Percentiles rank a stretch among this genome's conserved stretches.
phyloP scores from a whole-genome alignment of 2,888 invertebrate genomes.

The Andrena trimmerana region DNA sequence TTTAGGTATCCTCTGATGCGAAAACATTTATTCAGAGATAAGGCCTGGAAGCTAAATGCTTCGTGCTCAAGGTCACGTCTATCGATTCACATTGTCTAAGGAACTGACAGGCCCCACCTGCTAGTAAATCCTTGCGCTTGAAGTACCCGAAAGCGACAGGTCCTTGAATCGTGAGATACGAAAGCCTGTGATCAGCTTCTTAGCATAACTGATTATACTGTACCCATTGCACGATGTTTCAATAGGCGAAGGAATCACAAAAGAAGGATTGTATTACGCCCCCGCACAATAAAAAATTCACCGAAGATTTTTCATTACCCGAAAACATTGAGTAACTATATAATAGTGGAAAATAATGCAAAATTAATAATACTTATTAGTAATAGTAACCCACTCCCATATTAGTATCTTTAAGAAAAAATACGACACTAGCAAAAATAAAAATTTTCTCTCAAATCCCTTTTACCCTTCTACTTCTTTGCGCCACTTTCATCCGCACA shows the following conservation, averaged over 20 bases:
- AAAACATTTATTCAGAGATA: background rate
- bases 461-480: too few species aligned
- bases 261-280: background rate
- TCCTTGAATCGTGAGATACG: background rate
- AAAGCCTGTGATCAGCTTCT: slow-evolving; percentile 15
- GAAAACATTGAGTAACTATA: too few species aligned
- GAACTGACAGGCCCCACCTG: background rate
- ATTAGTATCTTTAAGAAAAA: too few species aligned
- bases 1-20: background rate
- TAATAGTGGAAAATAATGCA: too few species aligned
- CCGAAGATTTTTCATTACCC: too few species aligned
- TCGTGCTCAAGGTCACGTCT: background rate
- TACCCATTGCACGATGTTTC: background rate
- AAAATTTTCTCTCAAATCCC: too few species aligned
- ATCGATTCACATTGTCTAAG: background rate
- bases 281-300: too few species aligned
- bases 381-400: too few species aligned
- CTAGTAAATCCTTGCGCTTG: background rate
- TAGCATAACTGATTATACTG: slow-evolving; percentile 7
- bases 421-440: too few species aligned
- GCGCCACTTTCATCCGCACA: too few species aligned
- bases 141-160: slow-evolving; percentile 24
- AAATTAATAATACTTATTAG: too few species aligned
- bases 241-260: background rate
- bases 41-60: background rate